A percentile compares a stretch with the other conserved stretches of the same genome.
These are phyloP conservation scores for Pachymerium ferrugineum DNA, from an alignment of 2,888 invertebrate species.

Conservation along the genomic window DNA sequence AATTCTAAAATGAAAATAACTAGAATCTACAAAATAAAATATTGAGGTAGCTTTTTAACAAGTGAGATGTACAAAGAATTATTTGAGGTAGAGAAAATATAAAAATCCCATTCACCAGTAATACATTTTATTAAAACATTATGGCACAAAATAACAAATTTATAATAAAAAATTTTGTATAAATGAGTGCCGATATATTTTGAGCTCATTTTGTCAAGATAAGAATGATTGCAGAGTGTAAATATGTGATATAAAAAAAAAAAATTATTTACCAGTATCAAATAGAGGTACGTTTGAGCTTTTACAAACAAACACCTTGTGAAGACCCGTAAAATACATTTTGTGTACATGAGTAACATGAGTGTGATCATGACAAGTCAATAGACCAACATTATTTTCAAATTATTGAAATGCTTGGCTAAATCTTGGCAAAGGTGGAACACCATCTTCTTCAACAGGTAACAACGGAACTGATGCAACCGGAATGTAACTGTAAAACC, in stretches of 20 bases:
- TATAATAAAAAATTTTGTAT: neutral
- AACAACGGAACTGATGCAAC: neutral
- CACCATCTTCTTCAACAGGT: too few relatives aligned
- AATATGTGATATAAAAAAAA: neutral
- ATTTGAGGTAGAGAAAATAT: neutral
- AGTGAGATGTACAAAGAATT: neutral
- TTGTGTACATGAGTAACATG: too few relatives aligned
- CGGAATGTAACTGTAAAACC: neutral
- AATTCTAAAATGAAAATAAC: neutral
- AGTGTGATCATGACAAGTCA: too few relatives aligned
- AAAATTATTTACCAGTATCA: neutral
- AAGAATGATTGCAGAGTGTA: neutral
- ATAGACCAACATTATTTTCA: neutral
- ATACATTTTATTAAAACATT: neutral
- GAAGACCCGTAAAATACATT: neutral
- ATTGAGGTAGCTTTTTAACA: neutral
- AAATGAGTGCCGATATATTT: neutral
- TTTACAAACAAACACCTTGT: too few relatives aligned
- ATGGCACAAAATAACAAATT: neutral
- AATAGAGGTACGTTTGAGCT: neutral
- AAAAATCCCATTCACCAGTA: neutral
- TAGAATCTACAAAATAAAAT: neutral
- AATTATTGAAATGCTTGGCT: constrained; percentile 15
- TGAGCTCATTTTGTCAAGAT: neutral
- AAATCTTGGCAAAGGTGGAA: neutral